Evolutionary conservation across 2,888 invertebrate species (phyloP), one percentile per base, ranked within the genome.

Genomic region (Meandrusa payeni): DNA sequence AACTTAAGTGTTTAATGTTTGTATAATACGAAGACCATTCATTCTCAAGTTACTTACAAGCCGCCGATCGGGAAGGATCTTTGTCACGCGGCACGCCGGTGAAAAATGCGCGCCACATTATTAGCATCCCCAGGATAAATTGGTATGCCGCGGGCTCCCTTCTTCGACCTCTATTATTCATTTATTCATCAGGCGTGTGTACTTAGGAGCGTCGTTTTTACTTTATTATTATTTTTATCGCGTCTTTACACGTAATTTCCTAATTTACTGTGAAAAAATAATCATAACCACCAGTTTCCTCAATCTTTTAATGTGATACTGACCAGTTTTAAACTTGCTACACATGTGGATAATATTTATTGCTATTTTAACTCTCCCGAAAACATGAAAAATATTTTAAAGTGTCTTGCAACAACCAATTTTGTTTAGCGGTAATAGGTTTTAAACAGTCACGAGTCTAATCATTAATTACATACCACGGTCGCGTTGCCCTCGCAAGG

Each of bases 51-150:
- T 44, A 43, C 43, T 43, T 43, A 46, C 49, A 38, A 50, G 52
- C 57, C 51, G 50, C 55, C 65, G 62, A 68, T 68, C 71, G 69
- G 70, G 72, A 74, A 70, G 60, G 68, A 75, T 71, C 64, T 60
- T 56, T 62, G 64, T 68, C 66, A 64, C 63, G 66, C 61, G 59
- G 52, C 58, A 59, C 62, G 52, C 71, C 68, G 59, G 67, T 80
- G 77, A 83, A 80, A 82, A 85, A 81, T 81, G 77, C 64, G 72
- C 63, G 70, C 61, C 67, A 64, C 76, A 66, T 78, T 82, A 85
- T 85, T 79, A 79, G 75, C 77, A 74, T 80, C 76, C 65, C 65
- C 55, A 60, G 66, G 69, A 77, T 71, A 73, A 78, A 79, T 85
- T 82, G 76, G 78, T 83, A 81, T 83, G 77, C 83, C 70, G 70